A percentile compares a stretch with the other conserved stretches of the same genome.
Conservation (phyloP, 2,113 vertebrate species). For the Python bivittatus region DNA sequence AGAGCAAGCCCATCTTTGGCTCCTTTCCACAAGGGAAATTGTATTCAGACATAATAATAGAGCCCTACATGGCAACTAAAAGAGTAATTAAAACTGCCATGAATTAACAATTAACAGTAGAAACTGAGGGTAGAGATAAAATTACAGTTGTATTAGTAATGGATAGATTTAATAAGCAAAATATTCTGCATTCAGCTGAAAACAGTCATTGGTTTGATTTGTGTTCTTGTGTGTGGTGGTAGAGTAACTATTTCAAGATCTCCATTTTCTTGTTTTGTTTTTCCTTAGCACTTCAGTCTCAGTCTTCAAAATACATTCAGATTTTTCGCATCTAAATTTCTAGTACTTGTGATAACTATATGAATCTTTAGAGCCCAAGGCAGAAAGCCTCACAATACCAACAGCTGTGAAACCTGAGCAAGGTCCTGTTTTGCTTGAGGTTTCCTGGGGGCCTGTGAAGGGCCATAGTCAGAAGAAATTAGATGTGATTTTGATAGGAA, state of each 20-base stretch:
- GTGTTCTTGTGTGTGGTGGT: background rate
- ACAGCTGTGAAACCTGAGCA: background rate
- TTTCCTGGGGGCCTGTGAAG: background rate
- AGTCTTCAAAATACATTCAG: background rate
- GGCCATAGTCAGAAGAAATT: background rate
- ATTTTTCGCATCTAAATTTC: background rate
- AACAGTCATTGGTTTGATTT: background rate
- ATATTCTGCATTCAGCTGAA: background rate
- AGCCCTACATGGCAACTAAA: background rate
- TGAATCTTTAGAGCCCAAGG: background rate
- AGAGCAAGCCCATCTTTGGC: background rate
- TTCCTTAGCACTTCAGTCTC: background rate
- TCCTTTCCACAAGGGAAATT: background rate
- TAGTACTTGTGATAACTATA: background rate
- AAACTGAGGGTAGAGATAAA: background rate
- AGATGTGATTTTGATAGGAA: background rate
- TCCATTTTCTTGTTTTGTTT: background rate
- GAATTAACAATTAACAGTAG: constrained; percentile 19
- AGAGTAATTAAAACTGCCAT: constrained; percentile 4
- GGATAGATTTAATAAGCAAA: constrained; percentile 18
- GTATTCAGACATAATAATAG: background rate
- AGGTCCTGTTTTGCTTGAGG: background rate
- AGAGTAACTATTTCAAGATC: background rate
- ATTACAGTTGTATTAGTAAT: constrained; percentile 17
- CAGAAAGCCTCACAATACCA: background rate